Percentiles rank a stretch among this genome's conserved stretches.
phyloP scores from a whole-genome alignment of 2,888 invertebrate genomes.

The Diaphora mendica region DNA sequence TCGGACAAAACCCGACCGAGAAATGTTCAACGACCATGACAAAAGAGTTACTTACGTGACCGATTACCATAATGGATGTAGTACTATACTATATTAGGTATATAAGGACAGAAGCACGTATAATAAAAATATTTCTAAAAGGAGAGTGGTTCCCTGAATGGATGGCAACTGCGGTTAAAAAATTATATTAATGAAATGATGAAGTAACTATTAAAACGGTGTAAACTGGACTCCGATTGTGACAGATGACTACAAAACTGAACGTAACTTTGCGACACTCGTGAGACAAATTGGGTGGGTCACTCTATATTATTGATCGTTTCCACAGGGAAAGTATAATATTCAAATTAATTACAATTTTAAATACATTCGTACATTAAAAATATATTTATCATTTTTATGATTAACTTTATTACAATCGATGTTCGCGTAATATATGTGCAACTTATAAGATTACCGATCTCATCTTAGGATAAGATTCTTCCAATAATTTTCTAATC shows the following conservation, averaged over 20 bases:
- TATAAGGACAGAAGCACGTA: slow-evolving; percentile 19
- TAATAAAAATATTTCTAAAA: background rate
- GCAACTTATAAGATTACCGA: slow-evolving; percentile 55
- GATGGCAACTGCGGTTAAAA: too few species aligned
- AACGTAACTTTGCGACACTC: too few species aligned
- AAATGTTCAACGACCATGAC: slow-evolving; percentile 12
- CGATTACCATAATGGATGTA: slow-evolving; percentile 18
- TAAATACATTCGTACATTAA: background rate
- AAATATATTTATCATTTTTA: background rate
- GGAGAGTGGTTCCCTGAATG: background rate
- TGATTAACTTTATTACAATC: background rate
- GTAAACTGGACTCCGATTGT: too few species aligned
- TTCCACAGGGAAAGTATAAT: too few species aligned
- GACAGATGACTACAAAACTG: too few species aligned
- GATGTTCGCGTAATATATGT: slow-evolving; percentile 33
- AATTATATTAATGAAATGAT: background rate
- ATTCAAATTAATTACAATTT: slow-evolving; percentile 1
- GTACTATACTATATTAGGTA: slow-evolving; percentile 13
- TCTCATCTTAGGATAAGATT: slow-evolving; percentile 54
- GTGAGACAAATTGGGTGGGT: too few species aligned
- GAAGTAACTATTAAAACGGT: background rate
- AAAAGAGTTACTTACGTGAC: slow-evolving; percentile 13
- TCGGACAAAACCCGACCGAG: background rate
- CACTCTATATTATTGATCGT: too few species aligned
- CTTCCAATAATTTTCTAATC: slow-evolving; percentile 66